Percentiles rank a stretch among this genome's conserved stretches.
Evolutionary conservation across 2,113 vertebrate species (phyloP).

Genomic region (Psammodynastes pulverulentus): DNA sequence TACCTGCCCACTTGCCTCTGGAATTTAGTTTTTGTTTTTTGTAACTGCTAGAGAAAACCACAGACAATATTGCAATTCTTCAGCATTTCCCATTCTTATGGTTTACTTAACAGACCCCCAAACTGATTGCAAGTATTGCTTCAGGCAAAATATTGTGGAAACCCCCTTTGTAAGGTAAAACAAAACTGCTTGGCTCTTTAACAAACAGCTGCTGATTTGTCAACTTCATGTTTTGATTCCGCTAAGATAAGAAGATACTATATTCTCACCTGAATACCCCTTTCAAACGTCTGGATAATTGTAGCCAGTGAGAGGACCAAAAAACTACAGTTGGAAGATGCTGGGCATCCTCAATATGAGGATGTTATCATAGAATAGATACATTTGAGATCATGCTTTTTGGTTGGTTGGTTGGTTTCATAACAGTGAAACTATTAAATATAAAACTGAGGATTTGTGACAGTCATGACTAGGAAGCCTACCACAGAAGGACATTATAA

Average conservation of each 20-base stretch:
- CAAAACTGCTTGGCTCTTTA: background rate
- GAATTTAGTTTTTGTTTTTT: background rate
- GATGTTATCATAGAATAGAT: background rate
- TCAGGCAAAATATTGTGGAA: background rate
- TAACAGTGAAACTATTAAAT: background rate
- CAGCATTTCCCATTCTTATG: background rate
- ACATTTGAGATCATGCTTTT: background rate
- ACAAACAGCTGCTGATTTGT: background rate
- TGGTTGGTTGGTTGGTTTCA: background rate
- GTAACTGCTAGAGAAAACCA: background rate
- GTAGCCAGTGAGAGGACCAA: background rate
- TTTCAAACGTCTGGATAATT: background rate
- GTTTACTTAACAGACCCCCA: background rate
- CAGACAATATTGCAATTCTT: background rate
- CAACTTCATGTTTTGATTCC: background rate
- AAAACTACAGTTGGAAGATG: background rate
- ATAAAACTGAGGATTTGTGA: background rate
- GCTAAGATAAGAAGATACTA: background rate
- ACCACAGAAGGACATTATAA: background rate
- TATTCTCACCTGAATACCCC: background rate
- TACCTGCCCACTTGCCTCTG: background rate
- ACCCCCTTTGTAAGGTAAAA: background rate
- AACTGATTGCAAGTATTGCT: background rate
- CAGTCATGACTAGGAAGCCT: background rate
- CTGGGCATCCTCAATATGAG: background rate